These are phyloP conservation scores for Daphoenositta chrysoptera DNA, from an alignment of 2,113 vertebrate species.

Conservation along the genomic window DNA sequence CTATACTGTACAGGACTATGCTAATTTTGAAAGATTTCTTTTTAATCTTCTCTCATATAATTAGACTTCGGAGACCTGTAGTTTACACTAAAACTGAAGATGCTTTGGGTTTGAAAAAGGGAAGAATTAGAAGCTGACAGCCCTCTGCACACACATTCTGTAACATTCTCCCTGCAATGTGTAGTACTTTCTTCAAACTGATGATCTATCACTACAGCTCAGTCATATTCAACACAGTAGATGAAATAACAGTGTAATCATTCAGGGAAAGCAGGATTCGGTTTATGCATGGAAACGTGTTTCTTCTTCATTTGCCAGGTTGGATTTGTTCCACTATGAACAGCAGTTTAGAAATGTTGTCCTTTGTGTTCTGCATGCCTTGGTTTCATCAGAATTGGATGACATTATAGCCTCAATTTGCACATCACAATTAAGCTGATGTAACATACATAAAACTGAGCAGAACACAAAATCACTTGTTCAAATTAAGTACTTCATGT, in stretches of 20 bases:
- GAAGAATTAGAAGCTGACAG: background rate
- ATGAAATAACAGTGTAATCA: background rate
- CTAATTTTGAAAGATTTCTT: background rate
- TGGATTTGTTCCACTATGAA: background rate
- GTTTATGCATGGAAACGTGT: background rate
- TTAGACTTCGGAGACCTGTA: background rate
- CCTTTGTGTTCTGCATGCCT: background rate
- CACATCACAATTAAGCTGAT: background rate
- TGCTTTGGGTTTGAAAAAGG: background rate
- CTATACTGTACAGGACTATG: background rate
- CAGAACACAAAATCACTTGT: background rate
- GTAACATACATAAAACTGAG: background rate
- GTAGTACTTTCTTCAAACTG: background rate
- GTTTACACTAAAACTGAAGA: background rate
- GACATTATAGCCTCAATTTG: background rate
- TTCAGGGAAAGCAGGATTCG: background rate
- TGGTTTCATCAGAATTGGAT: background rate
- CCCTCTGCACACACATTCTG: background rate
- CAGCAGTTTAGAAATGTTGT: background rate
- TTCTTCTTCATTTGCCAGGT: background rate
- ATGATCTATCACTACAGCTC: background rate
- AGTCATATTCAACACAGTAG: background rate
- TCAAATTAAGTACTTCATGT: background rate
- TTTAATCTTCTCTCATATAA: background rate
- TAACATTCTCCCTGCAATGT: background rate